Percentiles rank a stretch among this genome's conserved stretches.
phyloP scores from a whole-genome alignment of 2,888 invertebrate species.

The Acutogordius australiensis region DNA sequence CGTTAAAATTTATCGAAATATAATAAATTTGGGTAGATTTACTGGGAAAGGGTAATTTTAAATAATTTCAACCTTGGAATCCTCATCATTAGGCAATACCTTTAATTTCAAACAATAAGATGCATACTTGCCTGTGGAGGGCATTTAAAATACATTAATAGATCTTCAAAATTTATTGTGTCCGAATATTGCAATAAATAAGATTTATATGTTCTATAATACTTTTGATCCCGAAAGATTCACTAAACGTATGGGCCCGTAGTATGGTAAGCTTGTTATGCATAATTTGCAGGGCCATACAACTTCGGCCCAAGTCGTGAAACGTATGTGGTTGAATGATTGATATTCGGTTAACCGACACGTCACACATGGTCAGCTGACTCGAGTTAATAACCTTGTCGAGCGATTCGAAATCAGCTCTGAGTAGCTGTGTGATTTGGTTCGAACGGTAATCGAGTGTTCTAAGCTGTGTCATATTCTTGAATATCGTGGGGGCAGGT shows the following conservation, averaged over 20 bases:
- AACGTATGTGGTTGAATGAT: not conserved
- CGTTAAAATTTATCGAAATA: too few species aligned
- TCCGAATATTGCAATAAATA: too few species aligned
- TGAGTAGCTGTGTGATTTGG: not conserved
- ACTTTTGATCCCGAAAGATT: not conserved
- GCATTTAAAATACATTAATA: too few species aligned
- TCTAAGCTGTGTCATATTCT: not conserved
- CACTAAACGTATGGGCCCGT: not conserved
- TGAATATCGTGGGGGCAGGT: not conserved
- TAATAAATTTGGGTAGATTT: too few species aligned
- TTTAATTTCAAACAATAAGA: too few species aligned
- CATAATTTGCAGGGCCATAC: not conserved
- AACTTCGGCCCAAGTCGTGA: not conserved
- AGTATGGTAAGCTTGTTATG: not conserved
- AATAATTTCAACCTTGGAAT: too few species aligned
- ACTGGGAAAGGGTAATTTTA: too few species aligned
- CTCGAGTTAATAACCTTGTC: not conserved
- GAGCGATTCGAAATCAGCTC: not conserved
- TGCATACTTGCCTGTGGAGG: too few species aligned
- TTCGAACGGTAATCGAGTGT: not conserved
- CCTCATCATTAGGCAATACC: too few species aligned
- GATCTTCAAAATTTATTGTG: too few species aligned
- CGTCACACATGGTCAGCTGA: not conserved
- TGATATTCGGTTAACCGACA: not conserved
- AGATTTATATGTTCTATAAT: not conserved